phyloP scores from a whole-genome alignment of 1,140 invertebrate genomes.

The Plectrocnemia conspersa region DNA sequence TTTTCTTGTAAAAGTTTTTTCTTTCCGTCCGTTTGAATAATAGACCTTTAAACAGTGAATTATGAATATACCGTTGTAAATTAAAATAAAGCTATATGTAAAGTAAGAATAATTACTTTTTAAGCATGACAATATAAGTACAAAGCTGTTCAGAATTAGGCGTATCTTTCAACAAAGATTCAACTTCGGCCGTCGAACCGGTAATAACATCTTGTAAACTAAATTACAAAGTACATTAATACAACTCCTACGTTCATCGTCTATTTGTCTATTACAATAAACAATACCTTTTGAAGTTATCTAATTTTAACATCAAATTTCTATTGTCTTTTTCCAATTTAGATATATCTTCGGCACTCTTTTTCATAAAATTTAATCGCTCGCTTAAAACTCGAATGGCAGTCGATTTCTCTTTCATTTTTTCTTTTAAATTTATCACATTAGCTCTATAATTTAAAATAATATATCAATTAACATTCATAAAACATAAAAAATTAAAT shows the following conservation, averaged over 20 bases:
- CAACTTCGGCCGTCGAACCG: slow-evolving; percentile 20
- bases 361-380: slow-evolving; percentile 22
- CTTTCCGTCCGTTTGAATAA: slow-evolving; percentile 21
- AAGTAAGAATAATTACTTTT: slow-evolving; percentile 22
- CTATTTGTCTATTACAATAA: no score
- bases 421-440: slow-evolving; percentile 10
- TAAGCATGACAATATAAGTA: slow-evolving; percentile 25
- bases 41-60: slow-evolving; percentile 8
- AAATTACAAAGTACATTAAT: no score
- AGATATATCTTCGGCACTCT: slow-evolving; percentile 12
- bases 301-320: slow-evolving; percentile 15
- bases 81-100: background rate
- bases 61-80: slow-evolving; percentile 10
- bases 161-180: slow-evolving; percentile 20
- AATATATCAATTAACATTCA: background rate
- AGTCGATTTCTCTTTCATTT: slow-evolving; percentile 10
- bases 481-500: background rate
- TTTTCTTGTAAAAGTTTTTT: slow-evolving; percentile 25
- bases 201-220: slow-evolving; percentile 25
- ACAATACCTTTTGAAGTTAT: slow-evolving; percentile 21
- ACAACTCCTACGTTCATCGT: no score
- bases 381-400: slow-evolving; percentile 22
- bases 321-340: slow-evolving; percentile 18
- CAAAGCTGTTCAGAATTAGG: slow-evolving; percentile 13
- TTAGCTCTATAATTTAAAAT: slow-evolving; percentile 13